Conservation (phyloP, 1,140 invertebrate species). For the Subanguina moxae region DNA sequence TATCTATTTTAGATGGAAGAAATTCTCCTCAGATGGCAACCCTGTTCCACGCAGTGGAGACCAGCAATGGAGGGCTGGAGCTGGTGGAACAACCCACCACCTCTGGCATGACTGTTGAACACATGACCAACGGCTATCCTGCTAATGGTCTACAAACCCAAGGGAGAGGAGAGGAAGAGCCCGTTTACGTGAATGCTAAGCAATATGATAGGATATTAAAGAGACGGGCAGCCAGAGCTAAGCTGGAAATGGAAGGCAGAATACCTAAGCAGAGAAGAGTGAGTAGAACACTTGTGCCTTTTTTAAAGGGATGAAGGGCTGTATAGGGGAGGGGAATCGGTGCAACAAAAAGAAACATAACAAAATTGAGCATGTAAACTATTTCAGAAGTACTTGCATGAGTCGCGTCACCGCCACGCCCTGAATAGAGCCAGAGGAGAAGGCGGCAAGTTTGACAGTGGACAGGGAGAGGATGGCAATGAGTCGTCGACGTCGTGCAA, state of each 20-base stretch:
- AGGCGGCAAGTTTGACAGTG: constrained; percentile 77
- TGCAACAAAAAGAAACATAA: neutral
- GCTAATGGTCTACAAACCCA: constrained; percentile 3
- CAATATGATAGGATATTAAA: constrained; percentile 87
- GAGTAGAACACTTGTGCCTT: constrained; percentile 49
- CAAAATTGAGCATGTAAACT: constrained; percentile 33
- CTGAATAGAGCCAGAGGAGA: constrained; percentile 94
- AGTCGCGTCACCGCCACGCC: constrained; percentile 91
- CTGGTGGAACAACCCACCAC: neutral
- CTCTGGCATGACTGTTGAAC: neutral
- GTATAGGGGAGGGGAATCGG: too few species aligned
- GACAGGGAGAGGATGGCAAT: neutral
- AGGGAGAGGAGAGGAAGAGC: constrained; percentile 72
- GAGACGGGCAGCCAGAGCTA: constrained; percentile 79
- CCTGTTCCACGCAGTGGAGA: neutral
- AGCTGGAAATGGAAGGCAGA: constrained; percentile 82
- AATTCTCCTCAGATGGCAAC: neutral
- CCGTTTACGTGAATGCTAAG: constrained; percentile 96
- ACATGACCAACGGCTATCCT: neutral
- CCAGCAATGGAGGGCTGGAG: constrained; percentile 7
- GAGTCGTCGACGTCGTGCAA: neutral
- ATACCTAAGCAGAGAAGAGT: constrained; percentile 92
- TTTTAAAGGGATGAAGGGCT: too few species aligned
- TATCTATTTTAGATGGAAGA: neutral
- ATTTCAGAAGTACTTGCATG: constrained; percentile 95